Conservation (phyloP, 92 coral and sea anemone genomes). For the Zoanthus sociatus region DNA sequence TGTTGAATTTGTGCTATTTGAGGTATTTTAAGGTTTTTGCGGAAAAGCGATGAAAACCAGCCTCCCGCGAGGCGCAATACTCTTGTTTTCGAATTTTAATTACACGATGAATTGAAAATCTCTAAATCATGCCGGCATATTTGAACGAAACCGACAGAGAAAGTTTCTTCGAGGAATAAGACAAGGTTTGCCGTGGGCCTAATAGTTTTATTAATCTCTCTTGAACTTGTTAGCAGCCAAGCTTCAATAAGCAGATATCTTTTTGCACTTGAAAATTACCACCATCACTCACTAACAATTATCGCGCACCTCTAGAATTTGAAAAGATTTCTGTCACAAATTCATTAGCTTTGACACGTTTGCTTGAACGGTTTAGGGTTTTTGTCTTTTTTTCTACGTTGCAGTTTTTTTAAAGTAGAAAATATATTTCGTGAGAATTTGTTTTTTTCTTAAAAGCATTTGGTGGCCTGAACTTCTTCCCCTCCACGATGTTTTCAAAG, state of each 20-base stretch:
- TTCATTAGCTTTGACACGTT: not conserved
- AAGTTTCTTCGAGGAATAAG: not conserved
- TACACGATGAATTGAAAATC: conserved; percentile 23
- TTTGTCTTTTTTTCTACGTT: not conserved
- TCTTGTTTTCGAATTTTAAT: conserved; percentile 27
- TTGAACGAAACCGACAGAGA: conserved; percentile 17
- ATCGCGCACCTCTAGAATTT: not conserved
- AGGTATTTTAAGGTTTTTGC: conserved; percentile 66
- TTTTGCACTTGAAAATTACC: conserved; percentile 21
- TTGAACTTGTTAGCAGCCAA: conserved; percentile 38
- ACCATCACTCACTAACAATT: not conserved
- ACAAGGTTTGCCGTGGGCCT: conserved; percentile 20
- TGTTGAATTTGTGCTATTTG: conserved; percentile 84
- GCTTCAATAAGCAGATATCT: conserved; percentile 42
- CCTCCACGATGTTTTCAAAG: conserved; percentile 29
- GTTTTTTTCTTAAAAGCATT: conserved; percentile 15
- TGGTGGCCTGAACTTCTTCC: conserved; percentile 14
- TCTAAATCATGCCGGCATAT: not conserved
- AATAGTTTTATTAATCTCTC: conserved; percentile 27
- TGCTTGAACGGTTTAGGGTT: not conserved
- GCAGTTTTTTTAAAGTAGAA: conserved; percentile 6
- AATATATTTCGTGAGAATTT: conserved; percentile 33
- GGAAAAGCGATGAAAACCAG: conserved; percentile 19
- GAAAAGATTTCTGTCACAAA: not conserved
- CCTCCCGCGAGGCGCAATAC: conserved; percentile 43